These are phyloP conservation scores for Laspeyria flexula DNA, from an alignment of 2,888 invertebrate species.

Conservation along the genomic window DNA sequence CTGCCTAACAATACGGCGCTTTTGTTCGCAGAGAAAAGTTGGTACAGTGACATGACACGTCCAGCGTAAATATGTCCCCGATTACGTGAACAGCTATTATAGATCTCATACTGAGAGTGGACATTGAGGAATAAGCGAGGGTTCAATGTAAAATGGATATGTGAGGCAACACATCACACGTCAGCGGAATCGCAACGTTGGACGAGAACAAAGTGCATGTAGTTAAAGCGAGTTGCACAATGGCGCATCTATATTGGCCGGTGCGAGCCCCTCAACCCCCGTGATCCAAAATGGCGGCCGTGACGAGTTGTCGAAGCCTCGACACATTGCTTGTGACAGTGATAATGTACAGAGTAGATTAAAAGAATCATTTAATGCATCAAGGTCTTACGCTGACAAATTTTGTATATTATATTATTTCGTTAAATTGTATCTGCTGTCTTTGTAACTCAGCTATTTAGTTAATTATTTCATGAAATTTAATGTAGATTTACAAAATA, in stretches of 20 bases:
- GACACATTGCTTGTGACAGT: conserved; percentile 54
- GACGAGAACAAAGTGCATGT: conserved; percentile 77
- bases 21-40: conserved; percentile 36
- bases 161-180: conserved; percentile 73
- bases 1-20: conserved; percentile 13
- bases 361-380: too few relatives aligned
- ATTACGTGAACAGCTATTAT: conserved; percentile 23
- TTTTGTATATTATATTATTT: too few relatives aligned
- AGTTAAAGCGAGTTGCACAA: conserved; percentile 70
- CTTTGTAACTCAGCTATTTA: too few relatives aligned
- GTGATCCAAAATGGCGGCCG: conserved; percentile 60
- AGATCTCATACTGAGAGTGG: conserved; percentile 1
- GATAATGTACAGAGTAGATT: conserved; percentile 32
- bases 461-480: too few relatives aligned
- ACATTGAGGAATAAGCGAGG: conserved; percentile 30
- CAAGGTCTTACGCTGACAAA: too few relatives aligned
- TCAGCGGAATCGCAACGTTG: conserved; percentile 73
- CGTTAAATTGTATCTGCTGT: too few relatives aligned
- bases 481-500: too few relatives aligned
- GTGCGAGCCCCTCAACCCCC: conserved; percentile 40
- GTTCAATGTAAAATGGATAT: conserved; percentile 54
- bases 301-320: conserved; percentile 50
- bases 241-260: conserved; percentile 73
- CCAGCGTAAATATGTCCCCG: conserved; percentile 58
- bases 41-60: conserved; percentile 43